Evolutionary conservation across 2,888 invertebrate genomes (phyloP).

Genomic region (Lochmaea capreae): DNA sequence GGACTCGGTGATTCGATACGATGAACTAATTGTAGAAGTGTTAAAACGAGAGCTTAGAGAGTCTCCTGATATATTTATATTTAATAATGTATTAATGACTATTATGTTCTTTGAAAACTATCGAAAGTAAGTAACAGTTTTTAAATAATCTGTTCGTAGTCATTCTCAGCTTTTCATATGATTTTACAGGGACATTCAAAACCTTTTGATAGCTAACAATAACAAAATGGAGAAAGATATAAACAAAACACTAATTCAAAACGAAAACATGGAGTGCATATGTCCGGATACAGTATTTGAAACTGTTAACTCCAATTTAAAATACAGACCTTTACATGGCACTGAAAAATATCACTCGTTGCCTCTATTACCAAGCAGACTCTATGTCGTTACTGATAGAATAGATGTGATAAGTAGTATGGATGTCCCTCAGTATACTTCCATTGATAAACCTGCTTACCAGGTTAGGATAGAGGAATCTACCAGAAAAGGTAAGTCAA

Average conservation of each 20-base stretch:
- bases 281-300: slow-evolving; percentile 79
- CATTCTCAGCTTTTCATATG: no score
- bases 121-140: slow-evolving; percentile 46
- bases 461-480: slow-evolving; percentile 51
- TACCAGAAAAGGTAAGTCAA: slow-evolving; percentile 47
- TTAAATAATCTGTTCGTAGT: neutral
- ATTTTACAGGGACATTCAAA: slow-evolving; percentile 41
- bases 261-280: slow-evolving; percentile 69
- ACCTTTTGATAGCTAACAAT: slow-evolving; percentile 39
- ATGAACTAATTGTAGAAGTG: slow-evolving; percentile 69
- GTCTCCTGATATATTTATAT: slow-evolving; percentile 76
- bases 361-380: slow-evolving; percentile 72
- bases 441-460: slow-evolving; percentile 53
- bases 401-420: slow-evolving; percentile 72
- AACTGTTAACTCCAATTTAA: slow-evolving; percentile 73
- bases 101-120: slow-evolving; percentile 75
- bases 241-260: slow-evolving; percentile 49
- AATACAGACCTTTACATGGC: slow-evolving; percentile 66
- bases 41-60: slow-evolving; percentile 72
- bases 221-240: slow-evolving; percentile 51
- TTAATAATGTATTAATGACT: slow-evolving; percentile 81
- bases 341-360: slow-evolving; percentile 63
- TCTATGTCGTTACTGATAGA: slow-evolving; percentile 80
- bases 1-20: slow-evolving; percentile 59
- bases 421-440: slow-evolving; percentile 51